A percentile compares a stretch with the other conserved stretches of the same genome.
Conservation (phyloP, 2,888 invertebrate genomes). For the Drosophila imparisetae region DNA sequence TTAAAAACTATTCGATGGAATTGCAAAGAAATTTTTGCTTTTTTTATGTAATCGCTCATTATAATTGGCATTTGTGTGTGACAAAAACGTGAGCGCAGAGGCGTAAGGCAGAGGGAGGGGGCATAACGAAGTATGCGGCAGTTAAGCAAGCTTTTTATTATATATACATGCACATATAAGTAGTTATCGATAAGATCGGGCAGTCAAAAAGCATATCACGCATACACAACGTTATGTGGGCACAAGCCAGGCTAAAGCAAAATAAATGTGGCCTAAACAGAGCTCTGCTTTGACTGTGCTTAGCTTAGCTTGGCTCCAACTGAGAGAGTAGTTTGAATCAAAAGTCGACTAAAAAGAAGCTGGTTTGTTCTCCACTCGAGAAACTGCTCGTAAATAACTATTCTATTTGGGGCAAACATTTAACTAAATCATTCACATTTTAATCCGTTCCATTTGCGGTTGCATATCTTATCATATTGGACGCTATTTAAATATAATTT, state of each 20-base stretch:
- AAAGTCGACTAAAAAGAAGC: not conserved
- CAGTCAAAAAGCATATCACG: conserved; percentile 57
- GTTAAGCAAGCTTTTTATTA: conserved; percentile 49
- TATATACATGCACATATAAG: conserved; percentile 24
- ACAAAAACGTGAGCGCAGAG: conserved; percentile 50
- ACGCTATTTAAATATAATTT: conserved; percentile 2
- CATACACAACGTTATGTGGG: conserved; percentile 61
- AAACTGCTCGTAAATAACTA: not conserved
- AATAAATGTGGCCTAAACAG: not conserved
- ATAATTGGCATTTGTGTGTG: conserved; percentile 75
- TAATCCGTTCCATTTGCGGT: not conserved
- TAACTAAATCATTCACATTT: not conserved
- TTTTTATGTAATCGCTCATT: conserved; percentile 76
- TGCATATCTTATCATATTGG: conserved; percentile 22
- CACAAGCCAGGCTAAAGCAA: conserved; percentile 4
- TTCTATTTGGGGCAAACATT: not conserved
- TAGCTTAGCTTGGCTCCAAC: not conserved
- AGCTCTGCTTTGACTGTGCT: not conserved
- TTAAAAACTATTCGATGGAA: conserved; percentile 60
- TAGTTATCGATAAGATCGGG: conserved; percentile 60
- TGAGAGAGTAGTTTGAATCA: not conserved
- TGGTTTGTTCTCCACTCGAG: not conserved
- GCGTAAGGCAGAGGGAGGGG: not conserved
- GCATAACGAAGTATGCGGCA: conserved; percentile 53
- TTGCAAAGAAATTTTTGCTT: conserved; percentile 60